Conservation (phyloP, 2,888 invertebrate species). For the Amphipyra berbera region DNA sequence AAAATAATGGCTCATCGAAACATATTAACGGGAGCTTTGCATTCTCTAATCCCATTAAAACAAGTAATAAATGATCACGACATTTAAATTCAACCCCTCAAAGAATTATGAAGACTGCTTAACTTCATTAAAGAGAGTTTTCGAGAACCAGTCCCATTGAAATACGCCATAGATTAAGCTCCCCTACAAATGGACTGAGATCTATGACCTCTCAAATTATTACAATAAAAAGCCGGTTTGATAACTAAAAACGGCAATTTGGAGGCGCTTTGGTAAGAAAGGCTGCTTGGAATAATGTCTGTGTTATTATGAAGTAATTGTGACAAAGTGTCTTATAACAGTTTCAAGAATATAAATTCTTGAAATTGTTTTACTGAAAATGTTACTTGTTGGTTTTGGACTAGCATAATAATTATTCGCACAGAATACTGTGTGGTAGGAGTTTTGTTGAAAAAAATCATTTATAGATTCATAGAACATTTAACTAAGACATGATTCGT, state of each 20-base stretch:
- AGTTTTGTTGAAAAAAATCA: not conserved
- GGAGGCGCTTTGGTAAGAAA: conserved; percentile 51
- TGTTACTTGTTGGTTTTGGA: too few relatives aligned
- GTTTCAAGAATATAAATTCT: not conserved
- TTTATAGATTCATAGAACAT: too few relatives aligned
- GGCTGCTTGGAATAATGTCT: conserved; percentile 18
- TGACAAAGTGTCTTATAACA: not conserved
- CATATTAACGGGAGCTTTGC: conserved; percentile 62
- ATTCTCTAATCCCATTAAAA: conserved; percentile 72
- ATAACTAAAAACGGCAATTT: conserved; percentile 78
- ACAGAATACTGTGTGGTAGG: too few relatives aligned
- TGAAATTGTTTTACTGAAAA: too few relatives aligned
- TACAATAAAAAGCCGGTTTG: conserved; percentile 73
- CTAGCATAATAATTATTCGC: too few relatives aligned
- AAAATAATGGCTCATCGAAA: conserved; percentile 50
- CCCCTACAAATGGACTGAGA: conserved; percentile 69
- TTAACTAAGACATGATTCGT: too few relatives aligned
- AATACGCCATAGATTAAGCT: conserved; percentile 51
- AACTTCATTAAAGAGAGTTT: conserved; percentile 79
- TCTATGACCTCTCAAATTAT: conserved; percentile 74
- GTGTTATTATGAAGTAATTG: conserved; percentile 18
- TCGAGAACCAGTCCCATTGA: conserved; percentile 50
- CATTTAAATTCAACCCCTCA: conserved; percentile 67
- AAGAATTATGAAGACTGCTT: conserved; percentile 77
- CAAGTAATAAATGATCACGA: conserved; percentile 73